phyloP scores from a whole-genome alignment of 1,140 invertebrate genomes.

The Drosophila sucinea region DNA sequence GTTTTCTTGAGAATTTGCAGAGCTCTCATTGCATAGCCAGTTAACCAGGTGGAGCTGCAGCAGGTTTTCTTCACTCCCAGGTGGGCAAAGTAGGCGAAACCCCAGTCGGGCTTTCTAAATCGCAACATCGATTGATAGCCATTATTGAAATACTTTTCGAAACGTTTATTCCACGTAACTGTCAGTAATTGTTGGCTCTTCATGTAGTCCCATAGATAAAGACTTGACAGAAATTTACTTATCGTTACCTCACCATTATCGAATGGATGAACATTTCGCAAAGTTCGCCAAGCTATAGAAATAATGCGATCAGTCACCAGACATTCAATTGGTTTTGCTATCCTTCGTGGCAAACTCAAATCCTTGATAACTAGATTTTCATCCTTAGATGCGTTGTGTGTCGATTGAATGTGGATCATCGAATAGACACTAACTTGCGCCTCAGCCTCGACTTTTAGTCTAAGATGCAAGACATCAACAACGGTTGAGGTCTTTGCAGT shows the following conservation, averaged over 20 bases:
- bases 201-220: constrained; percentile 23
- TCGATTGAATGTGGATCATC: background rate
- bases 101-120: background rate
- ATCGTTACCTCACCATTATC: constrained; percentile 41
- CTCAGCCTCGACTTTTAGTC: background rate
- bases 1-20: background rate
- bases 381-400: too few species aligned
- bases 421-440: background rate
- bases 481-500: background rate
- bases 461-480: background rate
- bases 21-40: constrained; percentile 12
- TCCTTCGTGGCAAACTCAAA: background rate
- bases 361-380: background rate
- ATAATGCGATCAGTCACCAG: constrained; percentile 3
- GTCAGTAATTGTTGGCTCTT: background rate
- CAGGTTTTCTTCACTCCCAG: background rate
- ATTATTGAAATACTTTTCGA: constrained; percentile 17
- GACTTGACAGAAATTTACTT: constrained; percentile 28
- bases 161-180: background rate
- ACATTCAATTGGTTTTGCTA: constrained; percentile 12
- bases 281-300: background rate
- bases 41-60: constrained; percentile 41
- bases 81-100: constrained; percentile 16
- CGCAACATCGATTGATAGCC: constrained; percentile 35
- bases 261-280: background rate